phyloP scores from a whole-genome alignment of 2,113 vertebrate genomes.

The Tragelaphus buxtoni region DNA sequence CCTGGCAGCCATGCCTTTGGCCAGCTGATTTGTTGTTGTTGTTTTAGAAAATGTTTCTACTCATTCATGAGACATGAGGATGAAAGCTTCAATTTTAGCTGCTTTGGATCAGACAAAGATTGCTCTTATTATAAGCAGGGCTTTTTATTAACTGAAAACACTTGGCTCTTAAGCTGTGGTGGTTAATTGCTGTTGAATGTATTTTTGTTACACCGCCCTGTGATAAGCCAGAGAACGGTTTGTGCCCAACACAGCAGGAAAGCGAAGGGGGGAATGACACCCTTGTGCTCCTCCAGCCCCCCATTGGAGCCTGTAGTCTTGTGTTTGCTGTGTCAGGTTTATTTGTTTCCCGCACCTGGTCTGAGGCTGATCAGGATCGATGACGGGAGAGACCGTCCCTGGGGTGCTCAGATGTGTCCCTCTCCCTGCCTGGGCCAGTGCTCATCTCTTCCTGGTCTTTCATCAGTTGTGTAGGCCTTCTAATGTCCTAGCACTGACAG shows the following conservation, averaged over 20 bases:
- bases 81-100: conserved; percentile 11
- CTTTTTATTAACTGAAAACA: conserved; percentile 42
- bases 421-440: not conserved
- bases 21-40: not conserved
- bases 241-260: conserved; percentile 50
- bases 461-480: not conserved
- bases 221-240: conserved; percentile 58
- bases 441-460: not conserved
- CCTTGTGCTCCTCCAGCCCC: not conserved
- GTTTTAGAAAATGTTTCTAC: not conserved
- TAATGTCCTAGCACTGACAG: not conserved
- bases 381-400: not conserved
- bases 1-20: not conserved
- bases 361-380: not conserved
- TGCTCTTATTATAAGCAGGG: conserved; percentile 45
- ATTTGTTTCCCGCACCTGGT: not conserved
- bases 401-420: accelerated
- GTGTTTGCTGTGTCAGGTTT: not conserved
- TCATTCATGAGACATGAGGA: not conserved
- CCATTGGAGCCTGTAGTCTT: not conserved
- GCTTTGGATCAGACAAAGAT: conserved; percentile 45
- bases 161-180: conserved; percentile 45
- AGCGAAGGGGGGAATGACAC: not conserved
- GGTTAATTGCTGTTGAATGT: conserved; percentile 2
- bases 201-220: conserved; percentile 58